These are phyloP conservation scores for Anas georgica DNA, from an alignment of 2,797 vertebrate genomes.

Conservation along the genomic window DNA sequence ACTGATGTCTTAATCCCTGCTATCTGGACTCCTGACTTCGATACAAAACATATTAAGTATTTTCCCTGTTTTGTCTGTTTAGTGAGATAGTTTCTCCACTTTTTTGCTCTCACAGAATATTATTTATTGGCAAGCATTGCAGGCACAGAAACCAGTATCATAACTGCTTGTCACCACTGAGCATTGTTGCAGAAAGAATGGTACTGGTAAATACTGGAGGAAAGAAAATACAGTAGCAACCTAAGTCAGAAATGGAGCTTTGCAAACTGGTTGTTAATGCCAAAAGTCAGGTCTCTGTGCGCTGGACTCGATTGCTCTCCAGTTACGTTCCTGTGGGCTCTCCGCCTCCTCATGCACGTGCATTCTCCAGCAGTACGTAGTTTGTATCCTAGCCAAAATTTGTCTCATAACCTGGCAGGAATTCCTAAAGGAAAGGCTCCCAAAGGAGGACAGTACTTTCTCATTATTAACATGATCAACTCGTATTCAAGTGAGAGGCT, in stretches of 20 bases:
- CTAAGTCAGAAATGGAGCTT: not conserved
- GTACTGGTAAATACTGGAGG: not conserved
- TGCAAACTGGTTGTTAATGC: not conserved
- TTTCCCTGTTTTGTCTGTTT: not conserved
- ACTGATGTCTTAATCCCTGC: not conserved
- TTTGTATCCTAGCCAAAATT: not conserved
- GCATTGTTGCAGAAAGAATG: not conserved
- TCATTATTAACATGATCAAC: not conserved
- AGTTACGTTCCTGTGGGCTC: not conserved
- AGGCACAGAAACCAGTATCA: not conserved
- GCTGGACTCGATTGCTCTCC: not conserved
- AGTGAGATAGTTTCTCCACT: not conserved
- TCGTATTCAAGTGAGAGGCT: slow-evolving; percentile 5
- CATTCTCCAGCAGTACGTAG: rapidly evolving
- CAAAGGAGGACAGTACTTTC: not conserved
- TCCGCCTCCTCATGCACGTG: rapidly evolving
- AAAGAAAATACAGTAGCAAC: not conserved
- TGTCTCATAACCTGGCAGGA: not conserved
- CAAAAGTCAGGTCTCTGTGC: too few relatives aligned
- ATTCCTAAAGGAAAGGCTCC: not conserved
- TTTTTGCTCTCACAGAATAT: not conserved
- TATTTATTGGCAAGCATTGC: not conserved
- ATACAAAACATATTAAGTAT: not conserved
- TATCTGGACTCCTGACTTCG: not conserved
- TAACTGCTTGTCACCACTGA: not conserved